phyloP scores from a whole-genome alignment of 2,113 vertebrate genomes.

The Callaeas wilsoni region DNA sequence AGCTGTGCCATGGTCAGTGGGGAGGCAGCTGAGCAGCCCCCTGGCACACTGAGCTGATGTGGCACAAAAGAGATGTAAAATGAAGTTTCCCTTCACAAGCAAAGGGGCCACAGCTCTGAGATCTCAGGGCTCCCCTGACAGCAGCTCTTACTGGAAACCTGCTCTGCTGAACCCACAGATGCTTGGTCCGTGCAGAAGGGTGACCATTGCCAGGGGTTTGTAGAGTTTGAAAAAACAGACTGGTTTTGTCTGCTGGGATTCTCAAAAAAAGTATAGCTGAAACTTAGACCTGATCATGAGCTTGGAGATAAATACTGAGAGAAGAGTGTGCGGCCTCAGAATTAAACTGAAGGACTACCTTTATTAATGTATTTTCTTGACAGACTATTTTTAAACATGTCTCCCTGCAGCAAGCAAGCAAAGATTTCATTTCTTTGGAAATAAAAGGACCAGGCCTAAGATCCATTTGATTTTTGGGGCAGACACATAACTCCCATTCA shows the following conservation, averaged over 20 bases:
- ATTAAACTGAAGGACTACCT: background rate
- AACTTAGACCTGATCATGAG: too few species aligned
- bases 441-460: background rate
- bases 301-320: background rate
- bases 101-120: background rate
- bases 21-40: background rate
- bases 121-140: background rate
- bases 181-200: background rate
- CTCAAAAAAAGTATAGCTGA: background rate
- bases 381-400: background rate
- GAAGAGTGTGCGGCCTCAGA: background rate
- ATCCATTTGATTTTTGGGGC: background rate
- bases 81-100: background rate
- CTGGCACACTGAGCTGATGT: background rate
- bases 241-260: background rate
- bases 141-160: background rate
- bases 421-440: background rate
- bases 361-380: background rate
- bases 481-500: background rate
- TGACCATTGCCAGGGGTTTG: background rate
- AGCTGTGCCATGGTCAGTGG: background rate
- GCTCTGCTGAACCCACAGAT: background rate
- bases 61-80: background rate
- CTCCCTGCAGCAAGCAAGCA: background rate
- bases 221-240: background rate